Evolutionary conservation across 2,888 invertebrate species (phyloP).

Genomic region (Helobdella robusta): DNA sequence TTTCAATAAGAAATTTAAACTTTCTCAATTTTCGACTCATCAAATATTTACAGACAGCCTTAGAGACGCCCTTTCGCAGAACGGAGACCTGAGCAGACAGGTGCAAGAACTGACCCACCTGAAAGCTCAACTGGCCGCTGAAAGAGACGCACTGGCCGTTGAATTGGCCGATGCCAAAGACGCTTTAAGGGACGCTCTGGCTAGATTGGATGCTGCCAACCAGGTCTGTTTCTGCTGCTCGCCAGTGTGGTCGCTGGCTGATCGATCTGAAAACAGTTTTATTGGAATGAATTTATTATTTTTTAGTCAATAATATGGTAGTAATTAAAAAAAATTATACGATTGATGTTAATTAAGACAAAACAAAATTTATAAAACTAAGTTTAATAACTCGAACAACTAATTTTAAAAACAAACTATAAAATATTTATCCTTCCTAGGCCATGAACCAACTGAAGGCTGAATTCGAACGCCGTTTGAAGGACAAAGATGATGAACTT

Average conservation of each 20-base stretch:
- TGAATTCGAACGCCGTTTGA: slow-evolving; percentile 89
- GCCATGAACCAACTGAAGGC: slow-evolving; percentile 79
- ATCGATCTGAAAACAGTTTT: too few relatives aligned
- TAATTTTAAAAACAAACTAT: too few relatives aligned
- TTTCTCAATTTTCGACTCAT: background rate
- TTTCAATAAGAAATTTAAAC: background rate
- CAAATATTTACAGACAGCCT: slow-evolving; percentile 67
- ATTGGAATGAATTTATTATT: too few relatives aligned
- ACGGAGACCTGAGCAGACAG: slow-evolving; percentile 82
- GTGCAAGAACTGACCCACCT: slow-evolving; percentile 82
- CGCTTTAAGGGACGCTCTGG: slow-evolving; percentile 87
- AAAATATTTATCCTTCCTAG: too few relatives aligned
- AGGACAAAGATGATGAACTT: slow-evolving; percentile 97
- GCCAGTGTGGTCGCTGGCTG: too few relatives aligned
- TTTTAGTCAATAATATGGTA: too few relatives aligned
- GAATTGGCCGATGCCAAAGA: slow-evolving; percentile 94
- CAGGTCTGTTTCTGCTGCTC: too few relatives aligned
- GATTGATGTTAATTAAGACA: too few relatives aligned
- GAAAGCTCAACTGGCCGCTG: slow-evolving; percentile 96
- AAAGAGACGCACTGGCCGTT: slow-evolving; percentile 92
- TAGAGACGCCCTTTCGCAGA: slow-evolving; percentile 80
- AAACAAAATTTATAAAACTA: too few relatives aligned
- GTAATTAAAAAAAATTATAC: too few relatives aligned
- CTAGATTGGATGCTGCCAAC: slow-evolving; percentile 82
- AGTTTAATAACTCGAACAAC: too few relatives aligned